Conservation (phyloP, 2,113 vertebrate genomes). For the Nannospalax galili region DNA sequence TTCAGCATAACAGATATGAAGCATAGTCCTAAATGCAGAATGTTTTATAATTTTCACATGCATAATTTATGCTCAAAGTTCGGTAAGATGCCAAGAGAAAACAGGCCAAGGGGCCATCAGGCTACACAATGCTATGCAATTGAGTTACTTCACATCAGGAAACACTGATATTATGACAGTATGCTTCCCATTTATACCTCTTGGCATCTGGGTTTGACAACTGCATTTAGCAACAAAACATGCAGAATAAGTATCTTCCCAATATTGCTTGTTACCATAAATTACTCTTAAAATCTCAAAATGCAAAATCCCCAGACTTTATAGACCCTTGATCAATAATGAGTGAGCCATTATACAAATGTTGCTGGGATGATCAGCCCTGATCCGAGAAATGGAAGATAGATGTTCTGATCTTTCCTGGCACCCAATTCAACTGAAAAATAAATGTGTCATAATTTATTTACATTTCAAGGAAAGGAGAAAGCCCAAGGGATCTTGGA, state of each 20-base stretch:
- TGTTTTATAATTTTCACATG: slow-evolving; percentile 66
- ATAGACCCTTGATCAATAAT: slow-evolving; percentile 73
- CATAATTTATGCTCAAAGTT: slow-evolving; percentile 65
- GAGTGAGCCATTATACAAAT: slow-evolving; percentile 71
- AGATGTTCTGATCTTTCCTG: slow-evolving; percentile 78
- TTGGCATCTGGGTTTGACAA: slow-evolving; percentile 56
- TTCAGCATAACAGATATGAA: slow-evolving; percentile 22
- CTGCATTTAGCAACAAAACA: slow-evolving; percentile 66
- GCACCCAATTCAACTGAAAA: slow-evolving; percentile 77
- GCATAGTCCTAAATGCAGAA: slow-evolving; percentile 15
- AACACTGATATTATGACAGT: slow-evolving; percentile 18
- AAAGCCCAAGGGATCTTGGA: slow-evolving; percentile 65
- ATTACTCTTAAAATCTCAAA: slow-evolving; percentile 69
- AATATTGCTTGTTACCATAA: slow-evolving; percentile 61
- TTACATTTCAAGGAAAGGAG: slow-evolving; percentile 75
- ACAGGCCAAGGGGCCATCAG: slow-evolving; percentile 45
- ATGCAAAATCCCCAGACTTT: slow-evolving; percentile 64
- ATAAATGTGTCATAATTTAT: slow-evolving; percentile 81
- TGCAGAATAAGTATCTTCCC: slow-evolving; percentile 54
- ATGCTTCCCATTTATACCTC: slow-evolving; percentile 42
- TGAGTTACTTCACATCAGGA: slow-evolving; percentile 49
- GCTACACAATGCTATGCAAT: neutral
- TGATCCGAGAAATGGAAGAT: slow-evolving; percentile 79
- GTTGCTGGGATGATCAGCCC: slow-evolving; percentile 60
- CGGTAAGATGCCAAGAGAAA: slow-evolving; percentile 55